These are phyloP conservation scores for Agrotis puta DNA, from an alignment of 2,888 invertebrate genomes.

Conservation along the genomic window DNA sequence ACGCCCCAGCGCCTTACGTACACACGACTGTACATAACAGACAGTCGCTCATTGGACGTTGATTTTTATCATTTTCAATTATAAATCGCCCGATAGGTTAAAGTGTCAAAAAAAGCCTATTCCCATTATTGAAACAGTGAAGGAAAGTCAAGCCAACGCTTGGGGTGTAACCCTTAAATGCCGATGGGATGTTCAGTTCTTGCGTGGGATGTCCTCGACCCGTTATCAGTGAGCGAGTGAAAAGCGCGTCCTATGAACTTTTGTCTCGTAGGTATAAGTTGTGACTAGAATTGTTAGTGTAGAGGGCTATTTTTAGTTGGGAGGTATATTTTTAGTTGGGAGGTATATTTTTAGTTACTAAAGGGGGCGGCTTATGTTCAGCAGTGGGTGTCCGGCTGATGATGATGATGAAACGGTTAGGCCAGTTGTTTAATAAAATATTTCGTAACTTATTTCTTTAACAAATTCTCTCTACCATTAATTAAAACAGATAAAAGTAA, in stretches of 20 bases:
- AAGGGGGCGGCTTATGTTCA: too few species aligned
- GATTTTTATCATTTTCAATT: too few species aligned
- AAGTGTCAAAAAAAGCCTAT: too few species aligned
- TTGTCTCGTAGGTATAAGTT: constrained; percentile 25
- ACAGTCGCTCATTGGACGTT: too few species aligned
- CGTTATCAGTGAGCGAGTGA: constrained; percentile 28
- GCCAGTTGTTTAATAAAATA: too few species aligned
- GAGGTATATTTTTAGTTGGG: constrained; percentile 1
- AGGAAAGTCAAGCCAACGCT: too few species aligned
- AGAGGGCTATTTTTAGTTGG: not conserved
- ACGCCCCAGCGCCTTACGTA: too few species aligned
- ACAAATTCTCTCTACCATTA: not conserved
- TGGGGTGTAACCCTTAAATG: constrained; percentile 40
- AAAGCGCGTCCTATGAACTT: constrained; percentile 40
- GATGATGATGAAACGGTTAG: too few species aligned
- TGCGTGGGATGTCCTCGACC: constrained; percentile 28
- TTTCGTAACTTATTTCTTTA: not conserved
- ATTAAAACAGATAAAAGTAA: not conserved
- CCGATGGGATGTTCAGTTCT: constrained; percentile 46
- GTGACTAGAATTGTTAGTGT: constrained; percentile 17
- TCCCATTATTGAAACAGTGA: not conserved
- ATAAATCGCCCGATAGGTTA: too few species aligned
- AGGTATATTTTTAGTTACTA: not conserved
- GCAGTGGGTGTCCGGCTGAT: too few species aligned
- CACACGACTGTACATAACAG: too few species aligned